Percentiles rank a stretch among this genome's conserved stretches.
phyloP scores from a whole-genome alignment of 2,888 invertebrate species.

The Cerceris ruficornis region DNA sequence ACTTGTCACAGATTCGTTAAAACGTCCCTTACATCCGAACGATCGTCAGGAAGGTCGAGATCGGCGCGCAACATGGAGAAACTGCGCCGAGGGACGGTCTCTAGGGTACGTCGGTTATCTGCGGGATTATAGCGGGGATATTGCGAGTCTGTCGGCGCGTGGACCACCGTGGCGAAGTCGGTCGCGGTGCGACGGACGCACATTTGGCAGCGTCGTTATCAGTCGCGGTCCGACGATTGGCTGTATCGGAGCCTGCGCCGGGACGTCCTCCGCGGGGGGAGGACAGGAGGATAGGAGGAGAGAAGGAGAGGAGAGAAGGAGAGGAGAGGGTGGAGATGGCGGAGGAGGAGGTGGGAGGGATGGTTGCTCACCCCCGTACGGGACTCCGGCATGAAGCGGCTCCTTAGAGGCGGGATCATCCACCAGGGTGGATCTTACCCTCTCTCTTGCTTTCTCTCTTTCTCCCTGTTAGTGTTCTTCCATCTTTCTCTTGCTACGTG shows the following conservation, averaged over 20 bases:
- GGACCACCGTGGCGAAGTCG: slow-evolving; percentile 73
- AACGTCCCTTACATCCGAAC: too few species aligned
- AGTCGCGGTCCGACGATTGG: slow-evolving; percentile 81
- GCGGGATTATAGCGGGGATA: slow-evolving; percentile 47
- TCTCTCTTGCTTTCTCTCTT: slow-evolving; percentile 17
- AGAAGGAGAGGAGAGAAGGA: slow-evolving; percentile 37
- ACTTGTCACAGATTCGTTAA: too few species aligned
- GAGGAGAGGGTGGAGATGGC: slow-evolving; percentile 22
- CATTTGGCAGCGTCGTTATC: slow-evolving; percentile 80
- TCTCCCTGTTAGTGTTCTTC: slow-evolving; percentile 5
- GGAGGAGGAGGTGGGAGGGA: slow-evolving; percentile 43
- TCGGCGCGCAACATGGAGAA: slow-evolving; percentile 11
- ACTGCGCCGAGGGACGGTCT: background rate
- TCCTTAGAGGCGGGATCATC: slow-evolving; percentile 81
- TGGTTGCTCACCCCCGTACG: slow-evolving; percentile 50
- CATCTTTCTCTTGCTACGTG: slow-evolving; percentile 2
- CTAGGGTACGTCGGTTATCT: background rate
- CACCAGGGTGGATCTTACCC: slow-evolving; percentile 71
- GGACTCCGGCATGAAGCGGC: slow-evolving; percentile 63
- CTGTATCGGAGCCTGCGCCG: slow-evolving; percentile 81
- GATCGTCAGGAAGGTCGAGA: background rate
- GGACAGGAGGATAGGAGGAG: slow-evolving; percentile 32
- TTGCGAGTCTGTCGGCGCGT: slow-evolving; percentile 73
- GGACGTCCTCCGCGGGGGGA: slow-evolving; percentile 61
- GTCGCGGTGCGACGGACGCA: slow-evolving; percentile 76